A percentile compares a stretch with the other conserved stretches of the same genome.
phyloP scores from a whole-genome alignment of 2,797 vertebrate species.

The Pristis pectinata region DNA sequence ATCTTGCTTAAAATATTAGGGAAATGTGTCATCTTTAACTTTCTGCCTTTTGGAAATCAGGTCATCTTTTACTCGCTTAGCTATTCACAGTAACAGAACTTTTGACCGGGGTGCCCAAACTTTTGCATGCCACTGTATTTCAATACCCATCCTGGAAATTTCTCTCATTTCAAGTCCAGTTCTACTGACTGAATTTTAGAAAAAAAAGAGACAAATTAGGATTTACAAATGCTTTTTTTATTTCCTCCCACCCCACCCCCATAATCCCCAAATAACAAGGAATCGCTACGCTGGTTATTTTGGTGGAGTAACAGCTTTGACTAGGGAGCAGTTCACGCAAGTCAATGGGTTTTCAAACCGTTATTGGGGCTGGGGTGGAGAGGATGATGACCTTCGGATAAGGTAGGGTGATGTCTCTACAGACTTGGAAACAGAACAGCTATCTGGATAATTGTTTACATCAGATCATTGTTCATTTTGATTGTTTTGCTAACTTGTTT shows the following conservation, averaged over 20 bases:
- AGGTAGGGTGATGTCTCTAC: slow-evolving; percentile 59
- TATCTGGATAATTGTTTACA: neutral
- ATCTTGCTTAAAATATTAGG: too few relatives aligned
- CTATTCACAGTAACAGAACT: too few relatives aligned
- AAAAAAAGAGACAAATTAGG: neutral
- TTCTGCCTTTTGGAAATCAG: too few relatives aligned
- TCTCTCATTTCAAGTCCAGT: neutral
- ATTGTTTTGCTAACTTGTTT: neutral
- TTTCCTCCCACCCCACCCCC: slow-evolving; percentile 35
- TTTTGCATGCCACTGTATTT: too few relatives aligned
- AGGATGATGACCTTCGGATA: slow-evolving; percentile 89
- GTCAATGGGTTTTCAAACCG: slow-evolving; percentile 94
- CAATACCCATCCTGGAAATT: neutral
- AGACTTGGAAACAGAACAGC: neutral
- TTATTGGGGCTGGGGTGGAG: slow-evolving; percentile 98
- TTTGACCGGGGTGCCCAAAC: too few relatives aligned
- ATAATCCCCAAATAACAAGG: slow-evolving; percentile 51
- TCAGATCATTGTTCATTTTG: neutral
- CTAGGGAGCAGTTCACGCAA: slow-evolving; percentile 74
- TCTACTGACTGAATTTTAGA: neutral
- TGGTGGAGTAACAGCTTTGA: slow-evolving; percentile 89
- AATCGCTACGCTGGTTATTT: slow-evolving; percentile 87
- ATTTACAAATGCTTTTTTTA: neutral
- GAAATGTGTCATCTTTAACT: too few relatives aligned
- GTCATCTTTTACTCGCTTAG: too few relatives aligned